These are phyloP conservation scores for Halcyon smyrnensis DNA, from an alignment of 2,797 vertebrate species.

Conservation along the genomic window DNA sequence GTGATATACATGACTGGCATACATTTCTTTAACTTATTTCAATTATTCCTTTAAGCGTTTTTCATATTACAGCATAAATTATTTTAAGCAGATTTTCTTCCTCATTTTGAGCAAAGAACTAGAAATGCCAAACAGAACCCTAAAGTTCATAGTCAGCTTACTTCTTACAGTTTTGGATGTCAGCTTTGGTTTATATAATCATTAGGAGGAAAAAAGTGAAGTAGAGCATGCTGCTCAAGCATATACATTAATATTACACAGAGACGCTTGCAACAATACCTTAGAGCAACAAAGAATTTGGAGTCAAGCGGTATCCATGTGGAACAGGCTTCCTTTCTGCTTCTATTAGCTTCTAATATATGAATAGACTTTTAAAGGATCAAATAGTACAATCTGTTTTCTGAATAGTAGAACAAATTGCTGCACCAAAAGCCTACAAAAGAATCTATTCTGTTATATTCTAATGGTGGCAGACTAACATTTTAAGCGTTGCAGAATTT, in stretches of 20 bases:
- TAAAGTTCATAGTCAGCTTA: constrained; percentile 16
- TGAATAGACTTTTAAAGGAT: neutral
- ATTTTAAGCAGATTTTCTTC: constrained; percentile 26
- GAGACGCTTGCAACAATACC: neutral
- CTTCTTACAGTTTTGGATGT: neutral
- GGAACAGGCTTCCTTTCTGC: constrained; percentile 1
- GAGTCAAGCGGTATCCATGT: neutral
- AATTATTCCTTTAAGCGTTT: constrained; percentile 36
- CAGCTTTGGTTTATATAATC: neutral
- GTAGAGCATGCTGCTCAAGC: neutral
- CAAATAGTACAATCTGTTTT: neutral
- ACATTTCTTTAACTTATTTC: constrained; percentile 14
- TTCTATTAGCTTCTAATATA: neutral
- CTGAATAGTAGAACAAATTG: neutral
- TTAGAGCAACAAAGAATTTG: neutral
- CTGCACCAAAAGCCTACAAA: neutral
- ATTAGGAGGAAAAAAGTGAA: neutral
- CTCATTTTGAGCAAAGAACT: constrained; percentile 22
- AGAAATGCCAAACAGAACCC: constrained; percentile 24
- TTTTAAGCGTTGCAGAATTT: neutral
- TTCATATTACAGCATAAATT: neutral
- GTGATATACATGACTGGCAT: neutral
- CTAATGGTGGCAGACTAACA: neutral
- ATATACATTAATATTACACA: neutral
- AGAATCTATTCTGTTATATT: neutral